Evolutionary conservation across 1,140 invertebrate species (phyloP), one percentile per base, ranked within the genome.

Genomic region (Platyscapa corneri): DNA sequence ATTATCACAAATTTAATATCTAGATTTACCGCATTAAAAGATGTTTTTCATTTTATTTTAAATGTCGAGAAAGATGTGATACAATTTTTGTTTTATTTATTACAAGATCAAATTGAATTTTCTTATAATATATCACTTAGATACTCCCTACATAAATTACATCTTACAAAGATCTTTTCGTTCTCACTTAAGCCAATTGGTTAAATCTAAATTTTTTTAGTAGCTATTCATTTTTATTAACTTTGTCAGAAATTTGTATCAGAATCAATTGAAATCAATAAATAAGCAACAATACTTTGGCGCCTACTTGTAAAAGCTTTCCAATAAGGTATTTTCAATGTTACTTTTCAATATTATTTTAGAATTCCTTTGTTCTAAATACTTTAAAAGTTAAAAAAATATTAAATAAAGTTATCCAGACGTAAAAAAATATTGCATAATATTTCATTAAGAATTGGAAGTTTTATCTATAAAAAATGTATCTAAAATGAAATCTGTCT

Each of bases 201-300:
- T 30, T 39, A 49, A 65, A 23, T 81, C 8, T 34, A 16, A 32
- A 18, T 39, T 39, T n/a, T 0, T 67, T 67, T 70, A 42, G 0
- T 20, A 32, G 18, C 56, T 64, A 23, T 37, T 37, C 34, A 79
- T 42, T 79, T 65, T 49, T 34, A 70, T 81, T 49, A 37, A 67
- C n/a, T 49, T 14, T n/a, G 1, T 30, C 34, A 65, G 78, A 70
- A 70, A 70, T 67, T 49, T 49, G n/a, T 64, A 46, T 67, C n/a
- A 39, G 14, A 80, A 67, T 80, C 60, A 67, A 80, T 80, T 80
- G 10, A 70, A 81, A 81, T 70, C 79, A 81, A 81, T 81, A 32
- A 23, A 30, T 32, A 10, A 74, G 34, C 20, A 74, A 23, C 39
- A 74, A 34, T 74, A 23, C 6, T 34, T 1, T 23, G 27, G 6